Evolutionary conservation across 2,113 vertebrate genomes (phyloP).

Genomic region (Nyctereutes procyonoides): DNA sequence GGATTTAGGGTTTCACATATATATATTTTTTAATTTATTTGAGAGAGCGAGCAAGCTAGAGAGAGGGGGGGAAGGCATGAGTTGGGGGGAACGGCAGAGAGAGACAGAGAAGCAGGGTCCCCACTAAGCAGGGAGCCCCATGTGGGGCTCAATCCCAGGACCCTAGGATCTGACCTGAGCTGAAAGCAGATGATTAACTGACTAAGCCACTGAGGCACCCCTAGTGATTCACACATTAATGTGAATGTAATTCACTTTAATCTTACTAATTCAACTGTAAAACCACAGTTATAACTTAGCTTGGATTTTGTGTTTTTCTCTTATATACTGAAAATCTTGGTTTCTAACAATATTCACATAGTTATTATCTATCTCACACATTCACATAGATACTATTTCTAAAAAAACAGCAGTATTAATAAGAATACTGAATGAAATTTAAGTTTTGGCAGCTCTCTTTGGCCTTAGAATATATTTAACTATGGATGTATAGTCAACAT

Average conservation of each 20-base stretch:
- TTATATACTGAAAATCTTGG: background rate
- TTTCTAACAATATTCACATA: conserved; percentile 11
- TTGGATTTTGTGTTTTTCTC: conserved; percentile 21
- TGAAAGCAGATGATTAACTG: no score
- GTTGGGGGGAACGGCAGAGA: no score
- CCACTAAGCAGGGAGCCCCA: no score
- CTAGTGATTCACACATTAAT: no score
- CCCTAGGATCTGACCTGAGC: no score
- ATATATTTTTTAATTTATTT: no score
- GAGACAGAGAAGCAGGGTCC: no score
- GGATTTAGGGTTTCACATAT: background rate
- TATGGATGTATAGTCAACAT: background rate
- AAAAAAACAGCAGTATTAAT: background rate
- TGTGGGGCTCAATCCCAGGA: no score
- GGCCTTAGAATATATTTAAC: background rate
- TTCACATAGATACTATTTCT: background rate
- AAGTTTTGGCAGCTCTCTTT: background rate
- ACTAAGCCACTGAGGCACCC: no score
- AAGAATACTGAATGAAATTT: background rate
- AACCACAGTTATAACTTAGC: background rate
- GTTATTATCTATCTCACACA: background rate
- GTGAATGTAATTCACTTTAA: no score
- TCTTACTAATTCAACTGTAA: background rate
- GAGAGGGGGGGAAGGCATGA: no score
- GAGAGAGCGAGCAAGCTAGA: no score